Base-by-base conservation (phyloP, 2,113 vertebrate species). In the Gallinago media region DNA sequence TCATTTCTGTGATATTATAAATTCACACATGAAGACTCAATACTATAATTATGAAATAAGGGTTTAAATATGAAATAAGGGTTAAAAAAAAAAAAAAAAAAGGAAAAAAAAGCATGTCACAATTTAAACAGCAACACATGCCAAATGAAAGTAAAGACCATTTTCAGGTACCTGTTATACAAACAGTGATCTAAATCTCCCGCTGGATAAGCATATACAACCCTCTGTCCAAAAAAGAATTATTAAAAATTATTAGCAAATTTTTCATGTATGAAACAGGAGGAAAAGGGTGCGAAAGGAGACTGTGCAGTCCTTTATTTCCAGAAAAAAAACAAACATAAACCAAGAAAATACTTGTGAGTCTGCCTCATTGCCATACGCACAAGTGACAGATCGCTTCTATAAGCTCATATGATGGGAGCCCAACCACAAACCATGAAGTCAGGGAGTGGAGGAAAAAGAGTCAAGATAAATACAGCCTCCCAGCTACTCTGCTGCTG, bases 171-270 rank as follows among this genome's bases (percentile, higher is more conserved):
- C 15, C 19, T 70, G 14, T 46, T 42, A 73, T 32, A 55, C 15
- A 72, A 83, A 66, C 21, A 38, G 7, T 7, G 9, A 65, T 42
- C 54, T 89, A 76, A 63, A 76, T 63, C 23, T 77, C 71, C 18
- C 59, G 36, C 31, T 77, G 27, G 8, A 72, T 62, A 88, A 85
- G 15, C 1, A 2, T 26, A 31, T 11, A 59, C 15, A 54, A 49
- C 6, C 3, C 5, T 15, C n/a, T 7, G 1, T 7, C 6, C 15
- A 13, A 15, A 67, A 46, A 25, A 36, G 0, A 4, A 46, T 11
- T n/a, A 42, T 42, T 66, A 20, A 71, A 78, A 88, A 62, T 17
- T 3, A 49, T 50, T 72, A 27, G 26, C 3, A 67, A 23, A 42
- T 68, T 83, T 59, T 12, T 86, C 32, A 29, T 22, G 5, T 29